phyloP scores from a whole-genome alignment of 2,888 invertebrate species.

The Nephrotoma guestfalica region DNA sequence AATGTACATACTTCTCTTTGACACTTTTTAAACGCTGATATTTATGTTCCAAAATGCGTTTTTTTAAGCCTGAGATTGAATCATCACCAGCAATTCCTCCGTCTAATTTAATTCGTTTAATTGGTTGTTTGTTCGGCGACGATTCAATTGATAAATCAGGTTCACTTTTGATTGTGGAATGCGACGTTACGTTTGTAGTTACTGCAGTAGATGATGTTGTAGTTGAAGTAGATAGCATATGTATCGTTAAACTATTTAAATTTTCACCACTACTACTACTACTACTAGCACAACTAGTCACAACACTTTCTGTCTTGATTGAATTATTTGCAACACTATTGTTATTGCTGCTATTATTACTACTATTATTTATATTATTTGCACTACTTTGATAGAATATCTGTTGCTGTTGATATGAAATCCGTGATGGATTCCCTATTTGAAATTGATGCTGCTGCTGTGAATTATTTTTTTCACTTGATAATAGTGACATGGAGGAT shows the following conservation, averaged over 20 bases:
- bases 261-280: neutral
- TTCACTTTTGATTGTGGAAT: neutral
- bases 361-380: constrained; percentile 5
- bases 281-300: constrained; percentile 1
- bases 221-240: neutral
- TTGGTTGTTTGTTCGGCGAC: neutral
- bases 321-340: constrained; percentile 10
- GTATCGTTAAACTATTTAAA: constrained; percentile 4
- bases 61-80: constrained; percentile 40
- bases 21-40: constrained; percentile 51
- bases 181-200: constrained; percentile 5
- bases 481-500: constrained; percentile 14
- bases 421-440: neutral
- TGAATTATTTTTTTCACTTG: constrained; percentile 14
- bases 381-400: constrained; percentile 18
- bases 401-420: constrained; percentile 9
- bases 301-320: constrained; percentile 5
- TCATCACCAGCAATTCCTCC: constrained; percentile 22
- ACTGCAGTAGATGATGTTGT: constrained; percentile 1
- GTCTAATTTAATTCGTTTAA: constrained; percentile 1
- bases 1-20: constrained; percentile 40
- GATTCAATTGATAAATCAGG: neutral
- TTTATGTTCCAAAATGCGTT: constrained; percentile 56
- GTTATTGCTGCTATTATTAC: constrained; percentile 6
- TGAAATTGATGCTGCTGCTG: constrained; percentile 11